Base-by-base conservation (phyloP, 2,113 vertebrate genomes). In the Gavialis gangeticus region DNA sequence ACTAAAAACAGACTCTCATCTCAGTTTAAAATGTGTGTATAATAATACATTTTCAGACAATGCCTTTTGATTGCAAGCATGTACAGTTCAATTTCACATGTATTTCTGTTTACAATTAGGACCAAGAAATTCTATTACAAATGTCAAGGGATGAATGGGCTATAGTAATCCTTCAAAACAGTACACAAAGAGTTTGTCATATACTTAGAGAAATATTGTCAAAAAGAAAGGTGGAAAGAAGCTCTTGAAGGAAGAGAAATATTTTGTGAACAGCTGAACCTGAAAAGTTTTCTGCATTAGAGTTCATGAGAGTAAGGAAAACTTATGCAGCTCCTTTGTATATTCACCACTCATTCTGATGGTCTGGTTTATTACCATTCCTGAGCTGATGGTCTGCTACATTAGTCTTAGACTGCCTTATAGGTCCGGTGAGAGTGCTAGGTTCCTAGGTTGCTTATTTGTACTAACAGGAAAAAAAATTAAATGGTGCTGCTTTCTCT, bases 31-130 rank as follows among this genome's bases (percentile, higher is more conserved):
- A 84, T 57, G 24, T 66, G 18, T 84, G 5, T 24, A 19, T 87
- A 34, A 54, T 73, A 84, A 84, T 10, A 12, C 46, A 57, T 75
- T 86, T 88, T 89, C 60, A 76, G 89, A 81, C 25, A 63, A 56
- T 80, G 79, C 60, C 24, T 58, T 79, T 69, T 84, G 57, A 62
- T 60, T 84, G 34, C 24, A 30, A 79, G 30, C 54, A 37, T n/a
- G 21, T 63, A 12, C 28, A 75, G 14, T 87, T 85, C 88, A 90
- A 86, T 18, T 34, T 59, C 3, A 66, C 79, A 16, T 88, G 30
- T 60, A 84, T 84, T 83, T 78, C 11, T 87, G 85, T 71, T 71
- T 5, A 27, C 82, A 82, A 91, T 95, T 92, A 90, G 6, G 17
- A 34, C 81, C 10, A 86, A 76, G 28, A 81, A 71, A 76, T 16